A percentile compares a stretch with the other conserved stretches of the same genome.
These are phyloP conservation scores for Grammomys surdaster DNA, from an alignment of 2,113 vertebrate species.

Conservation along the genomic window DNA sequence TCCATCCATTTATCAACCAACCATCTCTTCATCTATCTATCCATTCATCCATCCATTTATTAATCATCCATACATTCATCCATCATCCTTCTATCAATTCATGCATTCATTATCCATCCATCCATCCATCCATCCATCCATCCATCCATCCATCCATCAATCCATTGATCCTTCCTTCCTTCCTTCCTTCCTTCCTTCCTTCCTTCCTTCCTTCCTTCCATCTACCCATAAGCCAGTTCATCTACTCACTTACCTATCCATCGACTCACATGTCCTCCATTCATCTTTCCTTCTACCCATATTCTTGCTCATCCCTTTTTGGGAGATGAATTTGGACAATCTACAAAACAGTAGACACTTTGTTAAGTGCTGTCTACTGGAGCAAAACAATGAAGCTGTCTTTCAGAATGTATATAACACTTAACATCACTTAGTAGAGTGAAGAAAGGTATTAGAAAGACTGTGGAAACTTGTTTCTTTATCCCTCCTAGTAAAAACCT, in stretches of 20 bases:
- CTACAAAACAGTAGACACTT: background rate
- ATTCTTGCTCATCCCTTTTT: background rate
- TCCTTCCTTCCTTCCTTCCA: background rate
- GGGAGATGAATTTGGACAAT: background rate
- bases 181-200: background rate
- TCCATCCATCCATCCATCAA: background rate
- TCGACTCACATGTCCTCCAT: background rate
- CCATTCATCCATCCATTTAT: background rate
- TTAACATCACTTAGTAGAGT: background rate
- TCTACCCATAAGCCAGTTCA: too few species aligned
- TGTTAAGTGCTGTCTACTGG: background rate
- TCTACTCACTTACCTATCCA: background rate
- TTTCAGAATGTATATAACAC: background rate
- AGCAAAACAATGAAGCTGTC: background rate
- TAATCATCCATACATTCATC: background rate
- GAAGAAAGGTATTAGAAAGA: rapidly evolving
- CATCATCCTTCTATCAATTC: rapidly evolving
- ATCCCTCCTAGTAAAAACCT: background rate
- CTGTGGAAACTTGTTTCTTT: background rate
- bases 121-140: too few species aligned
- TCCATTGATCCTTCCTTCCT: too few species aligned
- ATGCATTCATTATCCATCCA: too few species aligned
- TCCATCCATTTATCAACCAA: background rate
- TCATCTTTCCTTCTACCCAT: background rate
- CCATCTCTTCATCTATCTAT: background rate